A percentile compares a stretch with the other conserved stretches of the same genome.
Evolutionary conservation across 2,888 invertebrate genomes (phyloP).

Genomic region (Lasioglossum marginatum): DNA sequence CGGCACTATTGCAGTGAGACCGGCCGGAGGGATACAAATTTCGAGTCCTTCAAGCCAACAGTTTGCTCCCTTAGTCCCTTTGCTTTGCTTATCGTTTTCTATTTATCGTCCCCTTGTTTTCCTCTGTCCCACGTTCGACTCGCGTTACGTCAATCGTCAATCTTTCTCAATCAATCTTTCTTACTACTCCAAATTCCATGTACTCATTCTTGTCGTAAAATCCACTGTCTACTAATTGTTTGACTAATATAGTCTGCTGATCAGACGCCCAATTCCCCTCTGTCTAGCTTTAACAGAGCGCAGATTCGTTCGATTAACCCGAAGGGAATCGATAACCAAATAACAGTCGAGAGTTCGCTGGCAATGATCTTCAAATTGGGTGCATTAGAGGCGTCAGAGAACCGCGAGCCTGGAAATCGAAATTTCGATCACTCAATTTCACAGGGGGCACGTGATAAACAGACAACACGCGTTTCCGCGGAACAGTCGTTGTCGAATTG

Average conservation of each 20-base stretch:
- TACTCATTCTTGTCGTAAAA: too few species aligned
- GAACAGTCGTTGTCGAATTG: not conserved
- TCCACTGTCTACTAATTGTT: too few species aligned
- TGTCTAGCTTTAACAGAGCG: not conserved
- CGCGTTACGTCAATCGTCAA: not conserved
- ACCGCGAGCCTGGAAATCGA: not conserved
- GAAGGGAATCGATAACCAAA: conserved; percentile 4
- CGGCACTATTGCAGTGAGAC: not conserved
- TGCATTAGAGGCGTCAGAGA: not conserved
- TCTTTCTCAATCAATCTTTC: too few species aligned
- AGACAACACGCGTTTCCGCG: conserved; percentile 1
- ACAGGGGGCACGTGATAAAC: not conserved
- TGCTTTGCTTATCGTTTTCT: not conserved
- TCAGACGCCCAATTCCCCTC: not conserved
- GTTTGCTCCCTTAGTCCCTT: not conserved
- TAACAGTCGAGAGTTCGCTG: not conserved
- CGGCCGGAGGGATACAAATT: not conserved
- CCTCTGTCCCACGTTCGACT: not conserved
- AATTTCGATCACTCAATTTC: conserved; percentile 11
- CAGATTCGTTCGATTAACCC: not conserved
- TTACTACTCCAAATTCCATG: too few species aligned
- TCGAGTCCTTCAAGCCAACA: not conserved
- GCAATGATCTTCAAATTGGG: not conserved
- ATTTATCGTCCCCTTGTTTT: not conserved
- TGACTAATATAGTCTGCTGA: not conserved